Evolutionary conservation across 2,113 vertebrate genomes (phyloP).

Genomic region (Anguilla rostrata): DNA sequence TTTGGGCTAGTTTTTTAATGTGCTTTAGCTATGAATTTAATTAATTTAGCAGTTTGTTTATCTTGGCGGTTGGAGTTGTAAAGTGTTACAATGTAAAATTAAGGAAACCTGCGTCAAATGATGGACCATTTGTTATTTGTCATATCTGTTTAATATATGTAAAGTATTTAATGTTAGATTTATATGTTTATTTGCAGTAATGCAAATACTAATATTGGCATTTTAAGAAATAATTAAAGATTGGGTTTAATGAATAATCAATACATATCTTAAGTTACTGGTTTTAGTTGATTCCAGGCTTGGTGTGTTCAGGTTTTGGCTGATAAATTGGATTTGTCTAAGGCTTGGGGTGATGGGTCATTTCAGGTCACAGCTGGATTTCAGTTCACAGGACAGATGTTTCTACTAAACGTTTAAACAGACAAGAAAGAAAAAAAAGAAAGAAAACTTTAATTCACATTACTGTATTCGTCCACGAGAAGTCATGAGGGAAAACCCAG

Average conservation of each 20-base stretch:
- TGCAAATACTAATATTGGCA: not conserved
- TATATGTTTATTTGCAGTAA: not conserved
- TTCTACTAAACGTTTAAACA: not conserved
- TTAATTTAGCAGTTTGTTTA: too few species aligned
- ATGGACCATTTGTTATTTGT: too few species aligned
- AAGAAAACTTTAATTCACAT: not conserved
- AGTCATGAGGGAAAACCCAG: not conserved
- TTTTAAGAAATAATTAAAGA: too few species aligned
- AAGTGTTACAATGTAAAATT: too few species aligned
- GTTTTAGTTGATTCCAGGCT: not conserved
- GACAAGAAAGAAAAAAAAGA: not conserved
- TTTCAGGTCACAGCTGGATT: conserved; percentile 3
- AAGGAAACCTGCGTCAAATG: too few species aligned
- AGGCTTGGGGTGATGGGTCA: not conserved
- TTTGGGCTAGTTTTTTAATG: too few species aligned
- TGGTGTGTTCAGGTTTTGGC: not conserved
- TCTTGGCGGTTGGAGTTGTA: too few species aligned
- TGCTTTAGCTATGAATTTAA: too few species aligned
- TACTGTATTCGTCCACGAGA: not conserved
- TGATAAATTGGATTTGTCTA: not conserved
- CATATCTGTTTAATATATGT: too few species aligned
- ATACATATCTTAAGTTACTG: not conserved
- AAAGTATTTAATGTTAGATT: too few species aligned
- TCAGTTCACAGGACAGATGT: not conserved
- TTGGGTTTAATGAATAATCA: too few species aligned